Percentiles rank a stretch among this genome's conserved stretches.
Evolutionary conservation across 1,140 invertebrate species (phyloP).

Genomic region (Caenorhabditis inopinata): DNA sequence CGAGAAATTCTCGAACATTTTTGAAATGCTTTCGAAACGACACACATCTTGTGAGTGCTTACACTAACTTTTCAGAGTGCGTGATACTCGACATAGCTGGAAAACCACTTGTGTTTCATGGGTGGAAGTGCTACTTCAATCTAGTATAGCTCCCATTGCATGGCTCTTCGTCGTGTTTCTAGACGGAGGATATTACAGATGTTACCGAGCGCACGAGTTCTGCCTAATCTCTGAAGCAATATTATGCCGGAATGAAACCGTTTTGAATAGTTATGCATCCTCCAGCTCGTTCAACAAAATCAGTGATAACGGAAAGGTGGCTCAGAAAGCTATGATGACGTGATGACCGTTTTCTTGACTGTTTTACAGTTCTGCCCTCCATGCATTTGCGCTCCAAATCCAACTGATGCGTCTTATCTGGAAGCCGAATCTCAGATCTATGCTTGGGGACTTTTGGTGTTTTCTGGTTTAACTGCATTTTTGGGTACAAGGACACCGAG

Average conservation of each 20-base stretch:
- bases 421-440: constrained; percentile 43
- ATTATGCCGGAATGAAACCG: constrained; percentile 48
- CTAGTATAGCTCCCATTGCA: constrained; percentile 55
- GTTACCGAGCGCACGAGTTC: constrained; percentile 52
- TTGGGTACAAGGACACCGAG: background rate
- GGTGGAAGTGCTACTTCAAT: constrained; percentile 51
- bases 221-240: constrained; percentile 40
- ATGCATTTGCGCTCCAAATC: constrained; percentile 36
- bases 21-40: too few species aligned
- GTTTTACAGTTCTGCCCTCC: constrained; percentile 44
- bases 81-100: constrained; percentile 52
- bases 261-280: background rate
- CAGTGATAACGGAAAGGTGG: constrained; percentile 44
- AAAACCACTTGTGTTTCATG: constrained; percentile 57
- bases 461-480: constrained; percentile 32
- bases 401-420: constrained; percentile 34
- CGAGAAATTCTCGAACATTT: too few species aligned
- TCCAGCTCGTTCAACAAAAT: constrained; percentile 21
- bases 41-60: too few species aligned
- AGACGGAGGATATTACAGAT: constrained; percentile 58
- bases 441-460: constrained; percentile 34
- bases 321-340: background rate
- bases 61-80: constrained; percentile 42
- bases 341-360: too few species aligned
- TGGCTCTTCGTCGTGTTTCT: constrained; percentile 60